phyloP scores from a whole-genome alignment of 2,113 vertebrate species.

The Setophaga petechia region DNA sequence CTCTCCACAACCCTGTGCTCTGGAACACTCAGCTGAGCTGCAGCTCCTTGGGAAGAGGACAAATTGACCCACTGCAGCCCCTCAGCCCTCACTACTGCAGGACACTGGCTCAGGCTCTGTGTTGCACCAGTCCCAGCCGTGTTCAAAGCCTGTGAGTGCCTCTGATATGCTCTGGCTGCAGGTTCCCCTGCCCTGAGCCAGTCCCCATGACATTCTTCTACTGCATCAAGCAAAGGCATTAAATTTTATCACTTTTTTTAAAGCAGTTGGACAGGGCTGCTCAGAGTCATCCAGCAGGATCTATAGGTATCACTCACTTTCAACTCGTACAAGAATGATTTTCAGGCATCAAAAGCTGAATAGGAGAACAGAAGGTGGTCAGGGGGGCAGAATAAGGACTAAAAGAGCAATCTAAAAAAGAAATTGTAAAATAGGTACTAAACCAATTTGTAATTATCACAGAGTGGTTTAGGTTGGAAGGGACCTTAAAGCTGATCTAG shows the following conservation, averaged over 20 bases:
- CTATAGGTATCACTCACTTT: not conserved
- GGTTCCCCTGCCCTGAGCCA: not conserved
- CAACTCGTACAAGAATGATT: not conserved
- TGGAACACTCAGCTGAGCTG: rapidly evolving
- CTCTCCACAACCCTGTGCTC: rapidly evolving
- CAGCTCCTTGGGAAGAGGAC: not conserved
- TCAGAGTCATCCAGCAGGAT: not conserved
- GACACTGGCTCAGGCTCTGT: not conserved
- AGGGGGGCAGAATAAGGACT: not conserved
- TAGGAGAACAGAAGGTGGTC: not conserved
- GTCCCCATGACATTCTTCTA: not conserved
- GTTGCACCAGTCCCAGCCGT: not conserved
- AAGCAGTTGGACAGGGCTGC: not conserved
- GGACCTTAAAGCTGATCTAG: not conserved
- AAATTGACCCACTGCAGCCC: not conserved
- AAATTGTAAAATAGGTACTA: not conserved
- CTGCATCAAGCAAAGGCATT: not conserved
- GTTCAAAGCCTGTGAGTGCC: not conserved
- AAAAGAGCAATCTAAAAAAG: not conserved
- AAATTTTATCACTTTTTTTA: not conserved
- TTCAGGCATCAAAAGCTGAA: not conserved
- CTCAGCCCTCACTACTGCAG: not conserved
- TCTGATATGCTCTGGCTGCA: not conserved
- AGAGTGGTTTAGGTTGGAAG: not conserved
- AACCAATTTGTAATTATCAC: not conserved